phyloP scores from a whole-genome alignment of 2,113 vertebrate genomes.

The Pao palembangensis region DNA sequence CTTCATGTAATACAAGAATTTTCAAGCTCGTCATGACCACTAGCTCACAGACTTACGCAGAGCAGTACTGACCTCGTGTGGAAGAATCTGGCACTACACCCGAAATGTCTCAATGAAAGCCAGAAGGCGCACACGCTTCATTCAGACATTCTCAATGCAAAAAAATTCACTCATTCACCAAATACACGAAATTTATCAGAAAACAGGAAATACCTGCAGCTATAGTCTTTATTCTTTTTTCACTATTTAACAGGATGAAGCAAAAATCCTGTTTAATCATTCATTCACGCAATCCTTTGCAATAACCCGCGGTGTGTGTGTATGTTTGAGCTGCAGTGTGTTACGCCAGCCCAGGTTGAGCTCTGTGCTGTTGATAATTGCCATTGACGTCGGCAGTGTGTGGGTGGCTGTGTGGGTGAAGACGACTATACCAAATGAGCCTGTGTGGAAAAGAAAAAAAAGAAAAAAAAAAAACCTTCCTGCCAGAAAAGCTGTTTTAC shows the following conservation, averaged over 20 bases:
- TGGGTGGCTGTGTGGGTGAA: slow-evolving; percentile 63
- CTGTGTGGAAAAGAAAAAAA: slow-evolving; percentile 5
- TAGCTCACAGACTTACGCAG: neutral
- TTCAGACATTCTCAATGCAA: slow-evolving; percentile 23
- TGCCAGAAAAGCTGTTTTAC: slow-evolving; percentile 37
- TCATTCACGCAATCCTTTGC: slow-evolving; percentile 1
- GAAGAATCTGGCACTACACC: slow-evolving; percentile 28
- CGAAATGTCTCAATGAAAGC: slow-evolving; percentile 25
- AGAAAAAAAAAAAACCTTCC: slow-evolving; percentile 3
- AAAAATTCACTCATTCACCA: neutral
- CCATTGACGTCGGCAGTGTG: slow-evolving; percentile 55
- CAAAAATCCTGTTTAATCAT: no score
- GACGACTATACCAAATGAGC: slow-evolving; percentile 61
- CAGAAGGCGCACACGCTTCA: slow-evolving; percentile 19
- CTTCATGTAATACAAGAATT: slow-evolving; percentile 1
- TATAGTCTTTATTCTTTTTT: neutral
- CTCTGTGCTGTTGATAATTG: slow-evolving; percentile 38
- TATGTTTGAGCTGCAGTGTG: slow-evolving; percentile 13
- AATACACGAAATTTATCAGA: neutral
- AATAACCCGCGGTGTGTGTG: slow-evolving; percentile 2
- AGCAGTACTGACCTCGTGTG: slow-evolving; percentile 68
- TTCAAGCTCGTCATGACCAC: neutral
- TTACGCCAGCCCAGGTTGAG: slow-evolving; percentile 40
- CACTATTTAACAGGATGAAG: neutral
- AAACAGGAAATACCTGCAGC: no score